Base-by-base conservation (phyloP, 2,113 vertebrate genomes). In the Regulus satrapa region DNA sequence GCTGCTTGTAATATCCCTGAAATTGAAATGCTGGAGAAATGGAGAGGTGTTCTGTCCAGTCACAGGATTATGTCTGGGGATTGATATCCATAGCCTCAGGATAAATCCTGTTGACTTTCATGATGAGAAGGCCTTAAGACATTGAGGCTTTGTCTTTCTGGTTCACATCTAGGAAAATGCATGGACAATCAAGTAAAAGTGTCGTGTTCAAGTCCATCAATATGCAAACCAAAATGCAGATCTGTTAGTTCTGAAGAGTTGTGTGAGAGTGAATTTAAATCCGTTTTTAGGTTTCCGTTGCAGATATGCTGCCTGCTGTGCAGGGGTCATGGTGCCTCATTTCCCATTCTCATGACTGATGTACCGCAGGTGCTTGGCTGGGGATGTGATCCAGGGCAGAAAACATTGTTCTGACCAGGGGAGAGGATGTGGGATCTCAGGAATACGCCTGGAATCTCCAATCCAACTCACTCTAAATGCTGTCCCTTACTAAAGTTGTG, bases 271-370 rank as follows among this genome's bases (percentile, higher is more conserved):
- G 49, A 34, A 24, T 64, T 55, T 45, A 36, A 81, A 72, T 55
- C 6, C 18, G 4, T 16, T 31, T 64, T 32, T 32, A n/a, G 34
- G 28, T 54, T 69, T 31, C 28, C 5, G 1, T 18, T 71, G 17
- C 10, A 43, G 49, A 11, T 38, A 2, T 20, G 8, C 26, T n/a
- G 31, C 21, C 19, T 43, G 25, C 48, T 46, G 19, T 41, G 31
- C 5, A 4, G 13, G 31, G 26, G 29, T 34, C 1, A 0, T 17
- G 24, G 38, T 43, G 45, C 32, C 40, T 55, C 31, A 7, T 41
- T 72, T 46, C 3, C 24, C 18, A 1, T 29, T 51, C 19, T 54
- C 3, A 4, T 18, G 45, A 20, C 28, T 10, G 10, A 0, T 23
- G 45, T 59, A 6, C 14, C 10, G 2, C 40, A 17, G 15, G 19